Evolutionary conservation across 1,140 invertebrate genomes (phyloP).

Genomic region (Drosophila neocordata): DNA sequence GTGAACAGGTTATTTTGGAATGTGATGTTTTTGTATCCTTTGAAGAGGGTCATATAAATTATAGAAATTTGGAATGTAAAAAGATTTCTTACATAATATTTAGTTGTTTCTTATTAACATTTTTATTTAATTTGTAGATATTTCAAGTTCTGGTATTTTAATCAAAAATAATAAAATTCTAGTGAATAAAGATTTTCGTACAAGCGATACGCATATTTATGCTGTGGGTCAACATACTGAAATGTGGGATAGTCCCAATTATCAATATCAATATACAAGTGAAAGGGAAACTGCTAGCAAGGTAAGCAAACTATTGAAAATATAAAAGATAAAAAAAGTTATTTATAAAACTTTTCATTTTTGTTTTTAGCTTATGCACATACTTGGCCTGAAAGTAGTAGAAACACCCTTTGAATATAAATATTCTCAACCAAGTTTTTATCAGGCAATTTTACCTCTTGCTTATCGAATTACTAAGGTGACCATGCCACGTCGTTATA

Average conservation of each 20-base stretch:
- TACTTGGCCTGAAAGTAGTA: constrained; percentile 18
- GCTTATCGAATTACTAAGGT: constrained; percentile 59
- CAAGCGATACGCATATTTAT: constrained; percentile 66
- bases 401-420: constrained; percentile 30
- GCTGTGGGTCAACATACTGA: constrained; percentile 53
- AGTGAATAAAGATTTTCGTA: constrained; percentile 51
- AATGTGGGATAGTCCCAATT: constrained; percentile 33
- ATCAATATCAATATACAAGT: constrained; percentile 55
- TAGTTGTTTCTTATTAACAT: too few species aligned
- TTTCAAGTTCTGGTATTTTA: constrained; percentile 11
- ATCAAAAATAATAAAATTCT: constrained; percentile 17
- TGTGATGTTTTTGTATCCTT: constrained; percentile 71
- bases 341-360: not conserved
- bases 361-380: constrained; percentile 47
- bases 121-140: constrained; percentile 14
- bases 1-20: constrained; percentile 11
- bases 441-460: constrained; percentile 53
- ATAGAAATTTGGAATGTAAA: constrained; percentile 23
- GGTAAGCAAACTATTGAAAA: constrained; percentile 16
- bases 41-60: constrained; percentile 35
- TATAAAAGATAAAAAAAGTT: not conserved
- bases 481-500: constrained; percentile 57
- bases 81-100: too few species aligned
- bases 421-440: constrained; percentile 46
- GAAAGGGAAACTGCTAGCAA: constrained; percentile 50